phyloP scores from a whole-genome alignment of 2,888 invertebrate species.

The Saturnia pavonia region DNA sequence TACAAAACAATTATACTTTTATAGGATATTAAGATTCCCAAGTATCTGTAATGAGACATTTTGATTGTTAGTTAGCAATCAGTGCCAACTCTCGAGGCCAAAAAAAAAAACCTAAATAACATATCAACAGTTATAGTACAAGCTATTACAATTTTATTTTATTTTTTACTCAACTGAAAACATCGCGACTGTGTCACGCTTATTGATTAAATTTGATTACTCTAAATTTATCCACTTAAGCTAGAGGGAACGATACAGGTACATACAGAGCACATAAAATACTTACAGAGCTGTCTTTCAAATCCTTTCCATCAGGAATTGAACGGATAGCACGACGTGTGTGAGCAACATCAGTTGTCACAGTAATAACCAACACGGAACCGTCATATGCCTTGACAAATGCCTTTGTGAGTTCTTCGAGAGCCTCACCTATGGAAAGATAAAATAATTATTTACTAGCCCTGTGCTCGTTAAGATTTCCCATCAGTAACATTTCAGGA shows the following conservation, averaged over 20 bases:
- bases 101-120: no score
- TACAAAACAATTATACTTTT: no score
- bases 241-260: background rate
- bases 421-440: conserved; percentile 56
- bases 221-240: background rate
- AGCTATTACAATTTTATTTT: no score
- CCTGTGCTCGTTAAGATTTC: no score
- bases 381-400: conserved; percentile 81
- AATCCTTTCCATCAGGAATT: conserved; percentile 42
- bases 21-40: no score
- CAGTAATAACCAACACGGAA: conserved; percentile 83
- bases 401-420: conserved; percentile 77
- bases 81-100: no score
- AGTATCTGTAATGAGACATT: no score
- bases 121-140: no score
- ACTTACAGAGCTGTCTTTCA: conserved; percentile 16
- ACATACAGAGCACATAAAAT: background rate
- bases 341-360: conserved; percentile 85
- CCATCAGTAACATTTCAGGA: no score
- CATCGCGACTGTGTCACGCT: no score
- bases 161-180: no score
- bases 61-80: no score
- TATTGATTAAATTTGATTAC: background rate
- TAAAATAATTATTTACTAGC: background rate
- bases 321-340: conserved; percentile 75